phyloP scores from a whole-genome alignment of 2,888 invertebrate species.

The Pristionchus arcanus region DNA sequence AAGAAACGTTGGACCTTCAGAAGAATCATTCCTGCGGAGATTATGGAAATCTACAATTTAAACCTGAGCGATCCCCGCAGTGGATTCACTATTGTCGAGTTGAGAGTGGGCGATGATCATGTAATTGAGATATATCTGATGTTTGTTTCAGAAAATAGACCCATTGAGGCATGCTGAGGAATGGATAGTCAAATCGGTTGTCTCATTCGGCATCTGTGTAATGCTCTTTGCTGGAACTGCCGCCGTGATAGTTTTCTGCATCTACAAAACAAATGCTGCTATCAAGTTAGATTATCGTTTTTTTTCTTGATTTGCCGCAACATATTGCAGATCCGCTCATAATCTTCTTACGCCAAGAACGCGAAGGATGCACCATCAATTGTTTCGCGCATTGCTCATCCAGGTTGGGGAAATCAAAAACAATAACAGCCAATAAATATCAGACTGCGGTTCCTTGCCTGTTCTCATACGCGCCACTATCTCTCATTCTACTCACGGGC shows the following conservation, averaged over 20 bases:
- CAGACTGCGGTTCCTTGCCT: not conserved
- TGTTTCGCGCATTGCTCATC: slow-evolving; percentile 20
- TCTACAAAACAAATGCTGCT: not conserved
- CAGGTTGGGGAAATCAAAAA: not conserved
- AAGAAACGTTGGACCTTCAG: not conserved
- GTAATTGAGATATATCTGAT: not conserved
- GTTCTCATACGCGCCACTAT: not conserved
- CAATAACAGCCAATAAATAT: not conserved
- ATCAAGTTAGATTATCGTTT: not conserved
- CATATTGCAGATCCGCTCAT: not conserved
- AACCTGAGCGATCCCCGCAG: not conserved
- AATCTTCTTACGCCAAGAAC: not conserved
- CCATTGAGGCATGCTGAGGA: not conserved
- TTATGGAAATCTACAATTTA: not conserved
- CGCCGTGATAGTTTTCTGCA: not conserved
- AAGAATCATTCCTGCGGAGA: not conserved
- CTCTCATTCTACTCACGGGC: not conserved
- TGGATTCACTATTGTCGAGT: not conserved
- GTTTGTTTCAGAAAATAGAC: not conserved
- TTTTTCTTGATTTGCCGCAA: not conserved
- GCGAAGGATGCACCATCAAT: not conserved
- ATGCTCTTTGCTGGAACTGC: not conserved
- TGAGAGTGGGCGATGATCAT: not conserved
- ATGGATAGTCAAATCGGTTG: not conserved
- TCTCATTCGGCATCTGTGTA: not conserved